Evolutionary conservation across 2,113 vertebrate species (phyloP).

Genomic region (Crypturellus undulatus): DNA sequence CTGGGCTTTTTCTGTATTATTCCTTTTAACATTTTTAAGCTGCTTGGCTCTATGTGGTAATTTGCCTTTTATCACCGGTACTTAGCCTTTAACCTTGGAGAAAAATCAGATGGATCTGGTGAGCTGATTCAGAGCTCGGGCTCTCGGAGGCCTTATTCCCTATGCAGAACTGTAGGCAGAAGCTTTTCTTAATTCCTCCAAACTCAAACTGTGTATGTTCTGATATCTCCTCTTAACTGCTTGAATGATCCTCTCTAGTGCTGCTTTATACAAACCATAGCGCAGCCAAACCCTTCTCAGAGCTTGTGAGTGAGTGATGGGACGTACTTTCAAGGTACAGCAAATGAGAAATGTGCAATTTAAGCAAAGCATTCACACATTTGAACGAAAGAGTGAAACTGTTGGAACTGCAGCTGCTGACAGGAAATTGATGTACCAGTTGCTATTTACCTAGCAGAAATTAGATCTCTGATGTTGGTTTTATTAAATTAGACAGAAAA

Average conservation of each 20-base stretch:
- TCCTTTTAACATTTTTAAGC: not conserved
- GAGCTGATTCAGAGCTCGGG: conserved; percentile 1
- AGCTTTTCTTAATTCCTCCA: not conserved
- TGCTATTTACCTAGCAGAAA: conserved; percentile 79
- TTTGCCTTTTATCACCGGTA: not conserved
- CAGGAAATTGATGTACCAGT: conserved; percentile 75
- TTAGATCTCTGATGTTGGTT: conserved; percentile 61
- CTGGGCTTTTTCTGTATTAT: not conserved
- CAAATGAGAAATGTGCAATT: conserved; percentile 73
- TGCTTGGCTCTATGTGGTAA: not conserved
- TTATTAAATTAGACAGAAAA: conserved; percentile 49
- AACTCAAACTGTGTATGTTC: not conserved
- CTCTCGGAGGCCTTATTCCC: conserved; percentile 25
- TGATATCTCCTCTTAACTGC: not conserved
- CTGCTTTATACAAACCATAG: not conserved
- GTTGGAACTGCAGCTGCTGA: conserved; percentile 50
- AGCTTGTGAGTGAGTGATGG: conserved; percentile 30
- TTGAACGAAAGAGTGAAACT: conserved; percentile 72
- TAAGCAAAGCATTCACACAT: conserved; percentile 68
- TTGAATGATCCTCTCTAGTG: not conserved
- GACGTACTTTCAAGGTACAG: conserved; percentile 60
- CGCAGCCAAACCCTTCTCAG: conserved; percentile 1
- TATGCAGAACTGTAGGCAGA: not conserved
- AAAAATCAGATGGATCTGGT: conserved; percentile 15
- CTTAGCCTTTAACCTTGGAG: conserved; percentile 42